Conservation (phyloP, 2,888 invertebrate species). For the Periphyllus acericola region DNA sequence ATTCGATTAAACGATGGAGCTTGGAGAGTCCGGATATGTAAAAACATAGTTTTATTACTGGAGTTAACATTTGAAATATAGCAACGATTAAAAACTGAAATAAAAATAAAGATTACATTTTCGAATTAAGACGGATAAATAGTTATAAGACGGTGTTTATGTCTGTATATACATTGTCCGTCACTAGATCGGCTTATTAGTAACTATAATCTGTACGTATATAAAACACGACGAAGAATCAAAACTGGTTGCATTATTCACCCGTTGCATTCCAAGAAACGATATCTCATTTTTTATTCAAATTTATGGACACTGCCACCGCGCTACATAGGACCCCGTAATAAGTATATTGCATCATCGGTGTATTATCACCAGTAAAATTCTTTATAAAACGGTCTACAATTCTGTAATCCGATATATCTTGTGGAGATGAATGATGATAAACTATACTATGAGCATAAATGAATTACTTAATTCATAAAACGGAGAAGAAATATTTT, state of each 20-base stretch:
- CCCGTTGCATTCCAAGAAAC: conserved; percentile 50
- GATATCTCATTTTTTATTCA: conserved; percentile 61
- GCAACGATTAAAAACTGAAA: neutral
- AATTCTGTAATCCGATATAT: neutral
- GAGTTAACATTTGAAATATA: neutral
- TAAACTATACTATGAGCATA: neutral
- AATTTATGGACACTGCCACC: conserved; percentile 39
- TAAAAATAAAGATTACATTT: neutral
- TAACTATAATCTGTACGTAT: neutral
- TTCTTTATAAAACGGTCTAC: neutral
- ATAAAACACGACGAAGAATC: conserved; percentile 26
- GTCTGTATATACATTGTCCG: neutral
- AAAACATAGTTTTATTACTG: neutral
- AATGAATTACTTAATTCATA: neutral
- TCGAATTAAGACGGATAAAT: neutral
- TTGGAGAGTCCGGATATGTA: neutral
- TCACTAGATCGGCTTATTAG: conserved; percentile 27
- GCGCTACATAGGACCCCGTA: neutral
- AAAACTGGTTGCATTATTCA: conserved; percentile 59
- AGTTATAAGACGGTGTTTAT: neutral
- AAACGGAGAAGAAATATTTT: too few species aligned
- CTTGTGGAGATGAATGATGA: neutral
- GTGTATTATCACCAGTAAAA: neutral
- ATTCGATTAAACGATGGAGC: neutral
- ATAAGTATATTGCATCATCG: neutral